Base-by-base conservation (phyloP, 2,888 invertebrate genomes). In the Amphipyra tragopoginis region DNA sequence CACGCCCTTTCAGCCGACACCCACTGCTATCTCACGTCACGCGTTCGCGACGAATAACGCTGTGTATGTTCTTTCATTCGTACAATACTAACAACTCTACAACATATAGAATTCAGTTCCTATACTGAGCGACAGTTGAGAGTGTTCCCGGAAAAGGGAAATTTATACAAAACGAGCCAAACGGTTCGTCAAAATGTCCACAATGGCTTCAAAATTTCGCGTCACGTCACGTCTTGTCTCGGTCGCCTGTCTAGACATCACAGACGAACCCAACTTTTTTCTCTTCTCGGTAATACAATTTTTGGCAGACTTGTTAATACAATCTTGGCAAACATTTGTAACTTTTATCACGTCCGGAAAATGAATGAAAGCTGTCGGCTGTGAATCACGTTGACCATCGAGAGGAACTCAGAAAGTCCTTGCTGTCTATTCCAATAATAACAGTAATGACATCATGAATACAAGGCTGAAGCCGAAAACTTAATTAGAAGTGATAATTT, bases 341-440 rank as follows among this genome's bases (percentile, higher is more conserved):
- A 89, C 87, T 90, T 91, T 90, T 89, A 89, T 90, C 86, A 86
- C 84, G 86, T 87, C 86, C 75, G 87, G 87, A 89, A 90, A 92
- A 91, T 93, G 93, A 94, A 94, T 93, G 93, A 93, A 93, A 91
- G 89, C 88, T 88, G 90, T 86, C 89, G 85, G 83, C 82, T 75
- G 71, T 90, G 90, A 91, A 77, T 92, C 91, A 91, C 73, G 67
- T 74, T 47, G 74, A 70, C 66, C 78, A 72, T 48, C 74, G 60
- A 21, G 60, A 70, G 65, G 75, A 78, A 72, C 79, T 75, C 85
- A 81, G 80, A 80, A 80, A 85, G 86, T 83, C 86, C 86, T 88
- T 85, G 82, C 77, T 80, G 77, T 77, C 80, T 71, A 65, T 77
- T 73, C 65, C 50, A 52, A 69, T 71, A 65, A 77, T 70, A 54